These are phyloP conservation scores for Augochlora pura DNA, from an alignment of 1,140 invertebrate genomes.

Conservation along the genomic window DNA sequence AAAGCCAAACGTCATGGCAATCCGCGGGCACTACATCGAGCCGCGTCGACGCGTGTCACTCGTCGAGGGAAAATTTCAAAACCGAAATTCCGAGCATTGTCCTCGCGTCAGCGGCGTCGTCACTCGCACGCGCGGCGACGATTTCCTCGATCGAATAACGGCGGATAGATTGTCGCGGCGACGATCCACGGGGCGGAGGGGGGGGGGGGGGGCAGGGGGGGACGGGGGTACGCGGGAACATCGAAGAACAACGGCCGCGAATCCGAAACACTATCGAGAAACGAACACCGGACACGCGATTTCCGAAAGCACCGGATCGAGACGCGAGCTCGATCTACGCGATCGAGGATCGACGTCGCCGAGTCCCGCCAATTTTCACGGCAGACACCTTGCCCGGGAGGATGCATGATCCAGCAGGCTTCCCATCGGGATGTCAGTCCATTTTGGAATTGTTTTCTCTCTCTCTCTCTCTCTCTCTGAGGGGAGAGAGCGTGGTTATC, in stretches of 20 bases:
- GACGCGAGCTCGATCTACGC: not conserved
- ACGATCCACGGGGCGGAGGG: not conserved
- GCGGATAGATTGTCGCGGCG: no score
- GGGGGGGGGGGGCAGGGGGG: no score
- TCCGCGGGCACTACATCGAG: constrained; percentile 74
- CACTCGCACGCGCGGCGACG: constrained; percentile 61
- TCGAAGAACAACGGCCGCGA: not conserved
- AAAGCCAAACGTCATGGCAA: constrained; percentile 76
- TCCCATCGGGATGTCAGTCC: not conserved
- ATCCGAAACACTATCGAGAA: not conserved
- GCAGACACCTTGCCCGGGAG: not conserved
- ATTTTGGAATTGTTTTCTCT: not conserved
- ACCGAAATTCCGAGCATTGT: constrained; percentile 78
- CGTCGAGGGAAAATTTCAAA: constrained; percentile 75
- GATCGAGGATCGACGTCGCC: not conserved
- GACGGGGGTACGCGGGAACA: no score
- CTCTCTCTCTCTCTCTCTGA: no score
- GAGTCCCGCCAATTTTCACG: not conserved
- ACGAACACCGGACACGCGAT: not conserved
- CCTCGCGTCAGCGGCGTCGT: constrained; percentile 70
- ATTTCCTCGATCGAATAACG: constrained; percentile 3
- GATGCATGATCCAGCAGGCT: not conserved
- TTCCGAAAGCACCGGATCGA: not conserved
- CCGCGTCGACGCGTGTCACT: constrained; percentile 69
- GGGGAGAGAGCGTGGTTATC: not conserved